These are phyloP conservation scores for Silurus meridionalis DNA, from an alignment of 2,113 vertebrate species.

Conservation along the genomic window DNA sequence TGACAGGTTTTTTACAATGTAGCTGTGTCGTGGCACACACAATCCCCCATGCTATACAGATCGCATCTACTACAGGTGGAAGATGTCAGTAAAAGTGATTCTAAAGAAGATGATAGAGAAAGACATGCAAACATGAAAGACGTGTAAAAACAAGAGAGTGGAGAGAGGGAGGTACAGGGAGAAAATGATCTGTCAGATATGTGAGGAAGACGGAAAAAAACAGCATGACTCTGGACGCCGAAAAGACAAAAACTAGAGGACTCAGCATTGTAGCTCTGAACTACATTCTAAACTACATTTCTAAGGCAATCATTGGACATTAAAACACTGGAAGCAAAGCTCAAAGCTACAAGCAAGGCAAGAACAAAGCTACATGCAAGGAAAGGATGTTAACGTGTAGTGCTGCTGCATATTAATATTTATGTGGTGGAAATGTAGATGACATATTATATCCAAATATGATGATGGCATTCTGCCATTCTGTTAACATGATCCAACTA, in stretches of 20 bases:
- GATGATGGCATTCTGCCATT: constrained; percentile 15
- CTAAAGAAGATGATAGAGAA: neutral
- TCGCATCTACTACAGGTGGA: constrained; percentile 17
- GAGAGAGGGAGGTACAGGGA: neutral
- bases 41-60: neutral
- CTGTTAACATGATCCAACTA: constrained; percentile 11
- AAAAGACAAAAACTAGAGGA: neutral
- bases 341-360: neutral
- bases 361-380: neutral
- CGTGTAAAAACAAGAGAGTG: constrained; percentile 11
- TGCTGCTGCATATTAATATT: neutral
- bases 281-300: neutral
- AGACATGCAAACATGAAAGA: constrained; percentile 32
- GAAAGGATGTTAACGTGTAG: neutral
- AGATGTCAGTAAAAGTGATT: constrained; percentile 29
- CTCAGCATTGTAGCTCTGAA: constrained; percentile 10
- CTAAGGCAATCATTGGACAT: constrained; percentile 20
- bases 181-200: constrained; percentile 24
- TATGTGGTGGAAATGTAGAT: neutral
- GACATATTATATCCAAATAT: neutral
- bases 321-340: constrained; percentile 7
- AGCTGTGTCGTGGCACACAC: constrained; percentile 10
- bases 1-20: constrained; percentile 27
- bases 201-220: neutral
- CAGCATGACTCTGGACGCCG: constrained; percentile 5